A percentile compares a stretch with the other conserved stretches of the same genome.
phyloP scores from a whole-genome alignment of 2,888 invertebrate species.

The Drosophila nigricruria region DNA sequence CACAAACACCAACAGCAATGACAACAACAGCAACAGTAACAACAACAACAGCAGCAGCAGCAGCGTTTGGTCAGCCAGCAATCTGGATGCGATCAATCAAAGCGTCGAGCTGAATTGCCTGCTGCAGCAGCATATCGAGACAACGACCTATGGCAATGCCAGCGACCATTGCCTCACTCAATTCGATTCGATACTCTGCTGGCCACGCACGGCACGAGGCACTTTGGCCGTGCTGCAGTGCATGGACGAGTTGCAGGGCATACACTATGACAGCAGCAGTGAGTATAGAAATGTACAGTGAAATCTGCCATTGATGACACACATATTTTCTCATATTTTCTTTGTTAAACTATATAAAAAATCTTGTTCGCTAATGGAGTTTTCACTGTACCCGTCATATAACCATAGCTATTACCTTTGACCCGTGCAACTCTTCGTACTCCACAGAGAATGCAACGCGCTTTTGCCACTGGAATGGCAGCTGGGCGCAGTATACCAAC shows the following conservation, averaged over 20 bases:
- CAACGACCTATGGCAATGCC: constrained; percentile 78
- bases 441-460: constrained; percentile 93
- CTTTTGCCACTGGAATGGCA: constrained; percentile 91
- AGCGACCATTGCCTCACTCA: constrained; percentile 88
- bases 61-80: constrained; percentile 56
- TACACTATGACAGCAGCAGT: constrained; percentile 93
- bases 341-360: not conserved
- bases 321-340: too few relatives aligned
- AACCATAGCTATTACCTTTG: constrained; percentile 2
- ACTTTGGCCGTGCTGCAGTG: constrained; percentile 90
- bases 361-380: not conserved
- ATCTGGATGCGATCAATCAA: constrained; percentile 81
- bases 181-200: constrained; percentile 92
- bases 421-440: constrained; percentile 5
- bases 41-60: constrained; percentile 23
- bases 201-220: constrained; percentile 92
- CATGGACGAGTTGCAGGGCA: constrained; percentile 91
- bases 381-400: not conserved
- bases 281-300: constrained; percentile 86
- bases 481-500: constrained; percentile 92
- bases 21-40: constrained; percentile 29
- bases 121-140: constrained; percentile 82
- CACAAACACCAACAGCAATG: constrained; percentile 5
- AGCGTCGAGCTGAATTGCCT: constrained; percentile 83
- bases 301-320: not conserved